Base-by-base conservation (phyloP, 2,797 vertebrate genomes). In the Lacerta agilis region DNA sequence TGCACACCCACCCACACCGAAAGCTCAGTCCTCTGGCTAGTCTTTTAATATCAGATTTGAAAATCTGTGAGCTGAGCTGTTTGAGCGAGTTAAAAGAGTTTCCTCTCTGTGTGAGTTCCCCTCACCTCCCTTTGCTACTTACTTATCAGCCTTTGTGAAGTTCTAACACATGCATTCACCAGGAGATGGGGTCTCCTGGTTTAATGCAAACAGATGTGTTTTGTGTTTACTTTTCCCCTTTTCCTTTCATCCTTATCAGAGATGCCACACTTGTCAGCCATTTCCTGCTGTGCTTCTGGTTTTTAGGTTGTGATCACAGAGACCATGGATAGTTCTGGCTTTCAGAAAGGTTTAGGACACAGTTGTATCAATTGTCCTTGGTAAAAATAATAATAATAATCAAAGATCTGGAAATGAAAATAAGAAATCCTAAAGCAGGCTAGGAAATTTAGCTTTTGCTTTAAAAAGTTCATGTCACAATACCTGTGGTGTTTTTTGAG, bases 241-340 rank as follows among this genome's bases (percentile, higher is more conserved):
- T 17, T n/a, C 1, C 11, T 45, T 75, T 36, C 18, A 8, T 43
- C 29, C 41, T 80, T 85, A 81, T 88, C 76, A 79, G 75, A 85
- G 5, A 33, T 27, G 23, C 15, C 77, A 88, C 38, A 80, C n/a
- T 64, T 66, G 38, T n/a, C 76, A 80, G 41, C 15, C 61, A 17
- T 80, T 80, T 88, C 87, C 82, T 85, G 77, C 41, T 69, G 3
- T 78, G 36, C 78, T 49, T 17, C 43, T 78, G 73, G 6, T 66
- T 10, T 73, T 43, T 77, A 8, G 77, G 43, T 82, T 66, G 8
- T n/a, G 43, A 23, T 27, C 25, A 38, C 45, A 43, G 49, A 17
- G 18, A 41, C 13, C 55, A 75, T 29, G 8, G 7, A 33, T 45
- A 75, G 20, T 8, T 66, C n/a, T 75, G 79, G 20, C 82, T 72